These are phyloP conservation scores for Sphyrna mokarran DNA, from an alignment of 2,113 vertebrate species.

Conservation along the genomic window DNA sequence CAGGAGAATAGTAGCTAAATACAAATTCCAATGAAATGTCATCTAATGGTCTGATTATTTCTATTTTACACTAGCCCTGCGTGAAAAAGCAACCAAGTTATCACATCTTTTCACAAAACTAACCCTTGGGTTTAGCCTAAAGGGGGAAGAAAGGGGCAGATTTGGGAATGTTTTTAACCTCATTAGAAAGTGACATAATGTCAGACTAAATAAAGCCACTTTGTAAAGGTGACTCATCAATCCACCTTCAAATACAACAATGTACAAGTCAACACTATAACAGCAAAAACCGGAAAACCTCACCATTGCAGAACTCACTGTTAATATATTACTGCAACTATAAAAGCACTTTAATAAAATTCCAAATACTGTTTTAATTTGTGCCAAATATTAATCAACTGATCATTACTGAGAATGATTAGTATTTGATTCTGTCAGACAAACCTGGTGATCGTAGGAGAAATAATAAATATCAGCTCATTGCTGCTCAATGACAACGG, in stretches of 20 bases:
- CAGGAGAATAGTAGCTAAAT: neutral
- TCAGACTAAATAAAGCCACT: neutral
- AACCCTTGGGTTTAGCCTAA: neutral
- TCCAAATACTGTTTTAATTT: neutral
- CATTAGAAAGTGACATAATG: slow-evolving; percentile 25
- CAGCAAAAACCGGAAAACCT: neutral
- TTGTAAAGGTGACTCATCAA: neutral
- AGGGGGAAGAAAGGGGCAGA: neutral
- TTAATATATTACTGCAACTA: neutral
- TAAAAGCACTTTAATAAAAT: neutral
- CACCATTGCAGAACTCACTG: neutral
- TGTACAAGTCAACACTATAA: neutral
- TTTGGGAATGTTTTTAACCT: neutral
- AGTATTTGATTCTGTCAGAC: too few species aligned
- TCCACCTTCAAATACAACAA: neutral
- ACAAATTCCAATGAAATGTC: neutral
- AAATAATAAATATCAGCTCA: neutral
- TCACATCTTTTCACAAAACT: neutral
- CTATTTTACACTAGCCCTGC: too few species aligned
- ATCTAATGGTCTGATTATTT: neutral
- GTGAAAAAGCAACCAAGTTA: neutral
- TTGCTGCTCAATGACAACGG: too few species aligned
- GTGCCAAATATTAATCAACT: neutral
- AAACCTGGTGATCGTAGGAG: neutral
- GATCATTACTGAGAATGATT: too few species aligned